Conservation (phyloP, 2,113 vertebrate genomes). For the Rhinoptilus africanus region DNA sequence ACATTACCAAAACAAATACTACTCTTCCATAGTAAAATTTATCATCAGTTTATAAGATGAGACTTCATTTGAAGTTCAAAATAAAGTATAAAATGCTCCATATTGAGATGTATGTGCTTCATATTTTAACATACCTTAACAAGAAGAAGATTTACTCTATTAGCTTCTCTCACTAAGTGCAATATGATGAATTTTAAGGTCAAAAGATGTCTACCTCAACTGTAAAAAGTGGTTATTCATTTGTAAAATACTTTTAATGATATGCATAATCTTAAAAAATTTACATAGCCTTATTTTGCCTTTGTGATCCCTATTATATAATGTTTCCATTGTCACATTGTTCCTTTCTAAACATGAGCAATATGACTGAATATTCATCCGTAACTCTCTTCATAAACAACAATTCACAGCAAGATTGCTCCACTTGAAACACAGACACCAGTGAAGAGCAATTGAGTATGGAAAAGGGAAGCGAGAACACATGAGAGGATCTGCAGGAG, state of each 20-base stretch:
- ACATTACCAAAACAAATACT: not conserved
- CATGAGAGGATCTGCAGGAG: not conserved
- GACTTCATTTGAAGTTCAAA: not conserved
- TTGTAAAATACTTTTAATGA: not conserved
- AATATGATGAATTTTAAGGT: not conserved
- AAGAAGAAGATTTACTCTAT: not conserved
- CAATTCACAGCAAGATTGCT: not conserved
- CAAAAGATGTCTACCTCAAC: not conserved
- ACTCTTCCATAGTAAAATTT: not conserved
- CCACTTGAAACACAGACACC: rapidly evolving
- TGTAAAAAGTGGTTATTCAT: not conserved
- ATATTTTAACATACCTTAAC: not conserved
- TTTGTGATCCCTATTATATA: not conserved
- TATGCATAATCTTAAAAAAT: not conserved
- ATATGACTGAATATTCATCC: not conserved
- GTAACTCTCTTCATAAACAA: not conserved
- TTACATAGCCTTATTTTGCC: not conserved
- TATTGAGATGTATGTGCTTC: not conserved
- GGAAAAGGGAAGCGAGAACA: not conserved
- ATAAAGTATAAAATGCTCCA: not conserved
- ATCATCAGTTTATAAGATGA: not conserved
- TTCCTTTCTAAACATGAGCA: not conserved
- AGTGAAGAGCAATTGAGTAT: not conserved
- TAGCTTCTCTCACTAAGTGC: not conserved
- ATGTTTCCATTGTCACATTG: not conserved